Evolutionary conservation across 2,888 invertebrate species (phyloP).

Genomic region (Vannuccia rotundouncinata): DNA sequence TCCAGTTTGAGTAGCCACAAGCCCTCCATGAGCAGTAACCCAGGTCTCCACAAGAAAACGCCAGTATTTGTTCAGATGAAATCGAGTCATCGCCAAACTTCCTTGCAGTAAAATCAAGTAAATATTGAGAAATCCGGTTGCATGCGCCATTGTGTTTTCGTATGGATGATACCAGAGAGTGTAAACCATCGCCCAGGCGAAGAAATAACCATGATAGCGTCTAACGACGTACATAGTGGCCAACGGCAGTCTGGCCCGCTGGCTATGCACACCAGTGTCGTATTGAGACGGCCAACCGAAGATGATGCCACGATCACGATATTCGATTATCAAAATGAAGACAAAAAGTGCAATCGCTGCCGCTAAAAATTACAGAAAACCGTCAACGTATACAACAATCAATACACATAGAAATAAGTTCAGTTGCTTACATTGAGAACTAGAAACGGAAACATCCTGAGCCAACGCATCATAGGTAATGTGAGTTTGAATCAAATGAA

Average conservation of each 20-base stretch:
- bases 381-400: background rate
- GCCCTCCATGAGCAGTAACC: conserved; percentile 41
- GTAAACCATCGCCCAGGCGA: too few species aligned
- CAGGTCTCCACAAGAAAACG: conserved; percentile 41
- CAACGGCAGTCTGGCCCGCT: conserved; percentile 16
- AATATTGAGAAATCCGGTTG: too few species aligned
- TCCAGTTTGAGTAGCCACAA: conserved; percentile 43
- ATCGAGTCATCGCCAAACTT: too few species aligned
- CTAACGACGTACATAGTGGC: too few species aligned
- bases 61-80: conserved; percentile 43
- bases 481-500: conserved; percentile 43
- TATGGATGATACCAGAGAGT: too few species aligned
- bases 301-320: conserved; percentile 42
- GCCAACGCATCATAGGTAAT: conserved; percentile 43
- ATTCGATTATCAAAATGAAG: conserved; percentile 43
- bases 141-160: too few species aligned
- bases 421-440: conserved; percentile 40
- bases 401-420: background rate
- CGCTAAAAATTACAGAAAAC: background rate
- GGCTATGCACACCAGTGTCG: conserved; percentile 31
- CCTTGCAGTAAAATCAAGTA: too few species aligned
- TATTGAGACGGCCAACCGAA: conserved; percentile 42
- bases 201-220: too few species aligned
- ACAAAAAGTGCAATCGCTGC: conserved; percentile 43
- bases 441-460: conserved; percentile 41